These are phyloP conservation scores for Alligator mississippiensis DNA, from an alignment of 2,113 vertebrate species.

Conservation along the genomic window DNA sequence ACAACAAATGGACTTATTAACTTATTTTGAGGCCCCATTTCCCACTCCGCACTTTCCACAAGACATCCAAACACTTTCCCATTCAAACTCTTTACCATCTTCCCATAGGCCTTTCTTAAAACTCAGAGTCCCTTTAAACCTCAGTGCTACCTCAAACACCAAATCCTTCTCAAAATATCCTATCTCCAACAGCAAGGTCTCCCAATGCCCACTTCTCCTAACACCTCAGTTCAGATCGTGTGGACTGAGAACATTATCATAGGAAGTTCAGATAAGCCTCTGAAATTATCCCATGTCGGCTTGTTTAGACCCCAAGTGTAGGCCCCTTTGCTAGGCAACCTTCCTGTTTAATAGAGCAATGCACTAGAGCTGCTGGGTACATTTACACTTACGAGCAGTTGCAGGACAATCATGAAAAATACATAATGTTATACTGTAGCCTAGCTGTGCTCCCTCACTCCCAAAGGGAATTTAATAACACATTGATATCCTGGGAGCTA, in stretches of 20 bases:
- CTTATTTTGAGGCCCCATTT: background rate
- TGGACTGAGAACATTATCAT: background rate
- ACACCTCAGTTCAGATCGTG: no score
- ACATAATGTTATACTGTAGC: fast-evolving
- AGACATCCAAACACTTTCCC: background rate
- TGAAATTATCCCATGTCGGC: background rate
- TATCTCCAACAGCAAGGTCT: background rate
- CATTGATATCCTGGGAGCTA: background rate
- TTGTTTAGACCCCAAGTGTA: background rate
- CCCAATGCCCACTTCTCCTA: background rate
- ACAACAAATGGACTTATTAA: background rate
- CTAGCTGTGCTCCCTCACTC: fast-evolving
- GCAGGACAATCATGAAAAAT: fast-evolving
- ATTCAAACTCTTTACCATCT: background rate
- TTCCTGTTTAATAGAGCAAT: background rate
- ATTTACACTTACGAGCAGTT: background rate
- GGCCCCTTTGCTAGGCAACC: background rate
- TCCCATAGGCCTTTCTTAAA: background rate
- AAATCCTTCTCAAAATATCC: background rate
- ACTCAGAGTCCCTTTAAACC: background rate
- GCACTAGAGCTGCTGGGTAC: fast-evolving
- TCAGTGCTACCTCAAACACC: background rate
- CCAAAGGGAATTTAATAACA: background rate
- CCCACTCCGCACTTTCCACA: background rate
- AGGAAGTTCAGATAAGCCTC: no score